These are phyloP conservation scores for silkworm (Bombyx mori) DNA, from an alignment of 1,140 invertebrate species.

Conservation along the genomic window ASM3026992v2 NC_085130.1:8212501-8213000, in stretches of 20 bases:
- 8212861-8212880: neutral
- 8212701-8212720: slow-evolving; percentile 12
- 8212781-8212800: neutral
- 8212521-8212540: too few species aligned
- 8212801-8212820: neutral
- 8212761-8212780: neutral
- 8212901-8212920: too few species aligned
- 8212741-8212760: neutral
- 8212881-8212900: too few species aligned
- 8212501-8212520: too few species aligned
- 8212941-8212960: too few species aligned
- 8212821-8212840: neutral
- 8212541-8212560: too few species aligned
- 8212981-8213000: too few species aligned
- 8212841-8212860: neutral
- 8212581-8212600: too few species aligned
- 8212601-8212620: slow-evolving; percentile 5
- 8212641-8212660: slow-evolving; percentile 41
- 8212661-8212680: slow-evolving; percentile 25
- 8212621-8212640: slow-evolving; percentile 24
- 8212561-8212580: too few species aligned
- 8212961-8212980: too few species aligned
- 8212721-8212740: slow-evolving; percentile 11
- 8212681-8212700: slow-evolving; percentile 34
- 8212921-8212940: too few species aligned